These are phyloP conservation scores for Dynastes grantii DNA, from an alignment of 2,888 invertebrate genomes.

Conservation along the genomic window DNA sequence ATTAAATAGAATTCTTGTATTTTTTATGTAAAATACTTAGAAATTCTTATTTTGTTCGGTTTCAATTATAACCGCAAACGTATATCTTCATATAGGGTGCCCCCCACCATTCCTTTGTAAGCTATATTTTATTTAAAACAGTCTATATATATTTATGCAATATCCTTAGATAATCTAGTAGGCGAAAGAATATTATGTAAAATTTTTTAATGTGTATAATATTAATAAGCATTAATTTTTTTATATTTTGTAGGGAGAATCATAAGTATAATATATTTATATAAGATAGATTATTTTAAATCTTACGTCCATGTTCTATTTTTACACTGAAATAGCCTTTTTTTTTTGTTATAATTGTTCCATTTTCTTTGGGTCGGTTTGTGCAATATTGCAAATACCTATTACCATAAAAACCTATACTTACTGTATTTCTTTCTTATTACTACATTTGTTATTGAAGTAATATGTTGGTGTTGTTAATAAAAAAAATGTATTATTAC, in stretches of 20 bases:
- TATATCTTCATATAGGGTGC: too few relatives aligned
- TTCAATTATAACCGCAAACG: not conserved
- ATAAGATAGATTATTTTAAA: not conserved
- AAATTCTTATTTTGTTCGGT: constrained; percentile 27
- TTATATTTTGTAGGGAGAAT: not conserved
- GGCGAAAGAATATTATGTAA: constrained; percentile 2
- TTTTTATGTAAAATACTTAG: constrained; percentile 50
- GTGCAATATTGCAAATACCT: constrained; percentile 55
- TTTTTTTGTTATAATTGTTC: constrained; percentile 42
- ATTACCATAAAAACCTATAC: constrained; percentile 27
- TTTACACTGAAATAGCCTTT: not conserved
- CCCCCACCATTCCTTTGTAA: too few relatives aligned
- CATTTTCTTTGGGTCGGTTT: constrained; percentile 53
- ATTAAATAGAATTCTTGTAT: constrained; percentile 42
- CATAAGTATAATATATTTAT: not conserved
- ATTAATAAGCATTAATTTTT: constrained; percentile 3
- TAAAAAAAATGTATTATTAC: constrained; percentile 42
- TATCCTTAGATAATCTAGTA: not conserved
- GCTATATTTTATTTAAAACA: too few relatives aligned
- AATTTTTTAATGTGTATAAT: constrained; percentile 4
- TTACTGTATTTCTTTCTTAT: constrained; percentile 26
- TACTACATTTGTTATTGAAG: constrained; percentile 35
- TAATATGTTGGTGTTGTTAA: constrained; percentile 51
- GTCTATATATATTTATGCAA: too few relatives aligned
- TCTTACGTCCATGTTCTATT: not conserved